These are phyloP conservation scores for Craniophora ligustri DNA, from an alignment of 2,888 invertebrate genomes.

Conservation along the genomic window DNA sequence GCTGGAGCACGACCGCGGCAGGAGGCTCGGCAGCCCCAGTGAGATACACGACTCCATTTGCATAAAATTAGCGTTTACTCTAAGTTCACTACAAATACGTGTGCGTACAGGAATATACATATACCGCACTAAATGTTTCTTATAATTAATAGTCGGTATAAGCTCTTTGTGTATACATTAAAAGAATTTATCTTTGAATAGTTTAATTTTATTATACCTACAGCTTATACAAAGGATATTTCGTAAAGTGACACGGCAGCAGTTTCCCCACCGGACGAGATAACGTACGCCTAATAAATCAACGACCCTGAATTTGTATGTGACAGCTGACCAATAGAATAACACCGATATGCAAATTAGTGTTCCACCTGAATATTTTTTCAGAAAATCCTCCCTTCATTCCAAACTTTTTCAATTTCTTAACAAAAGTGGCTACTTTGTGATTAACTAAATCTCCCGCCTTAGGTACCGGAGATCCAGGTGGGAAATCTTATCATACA, in stretches of 20 bases:
- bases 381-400: slow-evolving; percentile 4
- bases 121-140: slow-evolving; percentile 17
- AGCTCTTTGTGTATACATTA: slow-evolving; percentile 8
- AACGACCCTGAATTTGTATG: slow-evolving; percentile 44
- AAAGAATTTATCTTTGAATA: not conserved
- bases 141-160: slow-evolving; percentile 21
- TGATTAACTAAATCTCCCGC: slow-evolving; percentile 7
- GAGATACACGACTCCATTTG: slow-evolving; percentile 51
- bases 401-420: not conserved
- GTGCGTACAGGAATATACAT: slow-evolving; percentile 8
- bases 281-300: slow-evolving; percentile 51
- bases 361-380: slow-evolving; percentile 43
- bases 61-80: slow-evolving; percentile 34
- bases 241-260: slow-evolving; percentile 12
- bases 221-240: slow-evolving; percentile 3
- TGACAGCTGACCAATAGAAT: slow-evolving; percentile 52
- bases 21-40: slow-evolving; percentile 83
- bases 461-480: slow-evolving; percentile 78
- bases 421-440: not conserved
- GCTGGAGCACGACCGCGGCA: slow-evolving; percentile 75
- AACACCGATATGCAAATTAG: slow-evolving; percentile 45
- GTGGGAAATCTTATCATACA: slow-evolving; percentile 72
- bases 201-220: slow-evolving; percentile 1
- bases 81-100: slow-evolving; percentile 14
- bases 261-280: slow-evolving; percentile 16